These are phyloP conservation scores for Pomatostomus ruficeps DNA, from an alignment of 2,113 vertebrate species.

Conservation along the genomic window DNA sequence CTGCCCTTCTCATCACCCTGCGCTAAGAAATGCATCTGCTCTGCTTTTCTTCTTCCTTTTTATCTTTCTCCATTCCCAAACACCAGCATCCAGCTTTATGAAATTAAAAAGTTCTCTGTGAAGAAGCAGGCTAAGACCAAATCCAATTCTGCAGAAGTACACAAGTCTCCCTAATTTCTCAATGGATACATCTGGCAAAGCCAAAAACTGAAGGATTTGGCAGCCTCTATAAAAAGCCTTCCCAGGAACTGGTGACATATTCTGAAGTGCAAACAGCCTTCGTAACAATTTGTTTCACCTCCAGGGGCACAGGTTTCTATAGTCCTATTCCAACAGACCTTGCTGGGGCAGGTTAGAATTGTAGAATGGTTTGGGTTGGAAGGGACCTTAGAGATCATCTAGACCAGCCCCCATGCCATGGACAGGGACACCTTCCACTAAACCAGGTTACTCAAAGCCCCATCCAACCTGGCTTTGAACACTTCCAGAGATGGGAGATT, in stretches of 20 bases:
- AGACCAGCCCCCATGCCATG: not conserved
- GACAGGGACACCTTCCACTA: not conserved
- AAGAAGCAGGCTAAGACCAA: not conserved
- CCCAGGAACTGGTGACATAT: not conserved
- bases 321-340: not conserved
- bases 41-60: not conserved
- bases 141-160: not conserved
- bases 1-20: not conserved
- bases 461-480: not conserved
- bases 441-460: not conserved
- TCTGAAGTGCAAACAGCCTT: not conserved
- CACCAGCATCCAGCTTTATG: not conserved
- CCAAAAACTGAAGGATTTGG: not conserved
- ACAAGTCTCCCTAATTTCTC: not conserved
- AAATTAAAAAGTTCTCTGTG: not conserved
- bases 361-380: not conserved
- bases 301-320: not conserved
- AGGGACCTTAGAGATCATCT: not conserved
- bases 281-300: not conserved
- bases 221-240: not conserved
- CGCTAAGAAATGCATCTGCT: not conserved
- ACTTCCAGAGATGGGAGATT: not conserved
- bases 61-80: not conserved
- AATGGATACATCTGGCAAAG: not conserved
- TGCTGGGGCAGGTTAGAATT: not conserved